Base-by-base conservation (phyloP, 2,113 vertebrate genomes). In the Pyrgilauda ruficollis region DNA sequence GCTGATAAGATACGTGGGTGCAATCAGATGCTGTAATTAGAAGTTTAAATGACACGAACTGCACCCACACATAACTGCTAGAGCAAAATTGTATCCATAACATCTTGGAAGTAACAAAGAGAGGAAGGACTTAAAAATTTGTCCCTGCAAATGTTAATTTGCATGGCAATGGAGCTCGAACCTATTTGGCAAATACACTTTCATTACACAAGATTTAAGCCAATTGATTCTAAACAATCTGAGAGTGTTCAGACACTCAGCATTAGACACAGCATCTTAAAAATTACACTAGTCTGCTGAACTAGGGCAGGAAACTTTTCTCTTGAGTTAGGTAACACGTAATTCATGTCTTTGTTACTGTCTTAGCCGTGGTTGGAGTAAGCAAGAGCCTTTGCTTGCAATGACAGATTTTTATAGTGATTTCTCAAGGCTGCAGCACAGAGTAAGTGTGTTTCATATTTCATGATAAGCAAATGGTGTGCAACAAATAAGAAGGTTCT, bases 41-140 rank as follows among this genome's bases (percentile, higher is more conserved):
- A 96, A 96, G 95, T 96, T 93, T 95, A 96, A 93, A 91, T 96
- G 94, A 96, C 94, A 95, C 63, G 84, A 96, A 97, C 91, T 95
- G 93, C 90, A 94, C 95, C 96, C 94, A 97, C 94, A 95, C 94
- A 67, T 66, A 95, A 93, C 89, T 87, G 73, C 76, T 90, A 94
- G 93, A 74, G 92, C 87, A 96, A 95, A 94, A 95, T 30, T 88
- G 56, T 85, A 96, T 84, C 94, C 44, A 5, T 88, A 95, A 89
- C 87, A 76, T 95, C 87, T 96, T 66, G 43, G 81, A 95, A 93
- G 66, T 80, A 92, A 96, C 93, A 96, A 91, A 94, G 95, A 94
- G 84, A 84, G 30, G 69, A 89, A 91, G 89, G 91, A 89, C 95
- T 75, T 46, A 21, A 37, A 93, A 91, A 87, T 89, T 82, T 85